Base-by-base conservation (phyloP, 2,888 invertebrate genomes). In the Phymatocera aterrima region DNA sequence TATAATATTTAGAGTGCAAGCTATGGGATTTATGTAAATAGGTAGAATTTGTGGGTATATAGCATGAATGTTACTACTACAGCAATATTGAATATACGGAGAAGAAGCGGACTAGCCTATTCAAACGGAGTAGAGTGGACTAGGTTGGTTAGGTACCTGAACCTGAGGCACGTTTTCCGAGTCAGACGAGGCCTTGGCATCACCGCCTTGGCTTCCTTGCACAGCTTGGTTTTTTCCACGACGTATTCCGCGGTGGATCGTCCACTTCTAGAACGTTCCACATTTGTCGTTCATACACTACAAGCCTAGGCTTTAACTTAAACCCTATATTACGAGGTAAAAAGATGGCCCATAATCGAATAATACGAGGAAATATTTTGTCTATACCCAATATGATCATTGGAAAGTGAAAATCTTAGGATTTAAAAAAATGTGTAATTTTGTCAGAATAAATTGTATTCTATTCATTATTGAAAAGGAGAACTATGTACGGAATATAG, bases 201-300 rank as follows among this genome's bases (percentile, higher is more conserved):
- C 89, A 84, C 87, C 86, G 88, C 89, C 89, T 88, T 89, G 89
- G 87, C 88, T 88, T 85, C 90, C 89, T 89, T 90, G 88, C 83
- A 87, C 86, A 85, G 89, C 87, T 88, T 90, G 90, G 87, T 89
- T 90, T 89, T 90, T 90, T 91, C 94, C 94, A 91, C 95, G 94
- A 89, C 95, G 94, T 91, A 95, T 94, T 92, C 95, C 95, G 90
- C 95, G 95, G 92, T 95, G 95, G 92, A 94, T 93, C 92, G 94
- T 95, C 95, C 95, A 95, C 94, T 95, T 95, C 95, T 95, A 94
- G 89, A 92, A 92, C 90, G 90, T 90, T 85, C 90, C 89, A 89
- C 86, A 88, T 87, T 87, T n/a, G n/a, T n/a, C 88, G 87, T 85
- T 87, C 87, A 88, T 80, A 86, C 80, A 84, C 79, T 78, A 79